Base-by-base conservation (phyloP, 2,113 vertebrate genomes). In the Ia io region DNA sequence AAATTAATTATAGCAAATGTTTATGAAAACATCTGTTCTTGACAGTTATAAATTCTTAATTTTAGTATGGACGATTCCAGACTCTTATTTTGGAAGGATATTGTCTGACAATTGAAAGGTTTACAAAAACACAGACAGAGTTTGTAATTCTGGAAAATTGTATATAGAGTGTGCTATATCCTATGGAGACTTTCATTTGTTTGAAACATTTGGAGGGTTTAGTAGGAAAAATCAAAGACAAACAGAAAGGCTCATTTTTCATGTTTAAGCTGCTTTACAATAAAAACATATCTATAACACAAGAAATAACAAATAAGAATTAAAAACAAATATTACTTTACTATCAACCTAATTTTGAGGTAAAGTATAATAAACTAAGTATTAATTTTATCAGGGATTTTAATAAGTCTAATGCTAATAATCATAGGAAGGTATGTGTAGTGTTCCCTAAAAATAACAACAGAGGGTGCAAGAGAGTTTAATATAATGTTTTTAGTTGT, bases 1-100 rank as follows among this genome's bases (percentile, higher is more conserved):
- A 98, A 98, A 98, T 98, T 98, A 98, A 98, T 99, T 98, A 98
- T 98, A 98, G 98, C 97, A 98, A 98, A 98, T 99, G 98, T 98
- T 99, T 98, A 99, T 98, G 98, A 98, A 98, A 99, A 98, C 98
- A 99, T 98, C 98, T 98, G 98, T 98, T 99, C 98, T 98, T 98
- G 95, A 98, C 93, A 98, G 97, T 98, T 98, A 98, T 98, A 98
- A 98, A 98, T 98, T 98, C 98, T 98, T 98, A 98, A 98, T 98
- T 98, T 98, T 98, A 98, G 97, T 97, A 98, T 42, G 95, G 98
- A 96, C 63, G 79, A 98, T 97, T 98, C 95, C 96, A 98, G 95
- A 96, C 97, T 98, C 78, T 97, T 98, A 96, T 96, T 96, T 96
- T 98, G 96, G 96, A 98, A 98, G 97, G 96, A 95, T 97, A 93